Conservation (phyloP, 1,140 invertebrate genomes). For the Drosophila santomea region DNA sequence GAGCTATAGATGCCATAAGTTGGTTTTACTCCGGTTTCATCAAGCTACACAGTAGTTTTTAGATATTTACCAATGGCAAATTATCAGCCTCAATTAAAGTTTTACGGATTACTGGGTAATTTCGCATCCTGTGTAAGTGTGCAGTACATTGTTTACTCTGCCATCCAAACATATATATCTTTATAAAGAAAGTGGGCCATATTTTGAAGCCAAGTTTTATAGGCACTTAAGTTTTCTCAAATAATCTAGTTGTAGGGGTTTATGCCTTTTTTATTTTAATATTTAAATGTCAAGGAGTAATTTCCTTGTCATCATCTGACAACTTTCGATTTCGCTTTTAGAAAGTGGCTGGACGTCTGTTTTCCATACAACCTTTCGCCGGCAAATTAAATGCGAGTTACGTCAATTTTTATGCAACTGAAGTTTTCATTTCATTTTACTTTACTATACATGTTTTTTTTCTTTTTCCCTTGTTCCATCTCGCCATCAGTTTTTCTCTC, state of each 20-base stretch:
- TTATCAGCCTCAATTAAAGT: no score
- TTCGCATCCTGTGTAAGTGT: no score
- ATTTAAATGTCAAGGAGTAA: slow-evolving; percentile 24
- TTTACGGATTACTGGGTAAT: no score
- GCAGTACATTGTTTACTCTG: no score
- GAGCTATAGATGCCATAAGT: no score
- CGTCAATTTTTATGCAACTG: slow-evolving; percentile 48
- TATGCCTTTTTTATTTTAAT: not conserved
- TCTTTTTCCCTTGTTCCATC: slow-evolving; percentile 6
- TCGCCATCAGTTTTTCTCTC: slow-evolving; percentile 8
- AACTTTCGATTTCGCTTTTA: slow-evolving; percentile 60
- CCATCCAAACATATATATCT: no score
- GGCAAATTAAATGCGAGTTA: slow-evolving; percentile 61
- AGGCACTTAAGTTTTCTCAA: not conserved
- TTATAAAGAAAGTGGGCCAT: not conserved
- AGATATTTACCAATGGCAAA: no score
- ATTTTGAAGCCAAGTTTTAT: not conserved
- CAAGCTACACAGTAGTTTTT: no score
- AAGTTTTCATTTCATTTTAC: slow-evolving; percentile 36
- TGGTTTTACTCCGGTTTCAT: no score
- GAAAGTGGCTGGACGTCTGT: slow-evolving; percentile 48
- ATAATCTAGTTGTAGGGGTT: not conserved
- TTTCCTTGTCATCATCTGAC: slow-evolving; percentile 31
- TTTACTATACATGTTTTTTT: slow-evolving; percentile 6
- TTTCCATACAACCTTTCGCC: slow-evolving; percentile 53